These are phyloP conservation scores for Bicyclus anynana DNA, from an alignment of 1,140 invertebrate genomes.

Conservation along the genomic window DNA sequence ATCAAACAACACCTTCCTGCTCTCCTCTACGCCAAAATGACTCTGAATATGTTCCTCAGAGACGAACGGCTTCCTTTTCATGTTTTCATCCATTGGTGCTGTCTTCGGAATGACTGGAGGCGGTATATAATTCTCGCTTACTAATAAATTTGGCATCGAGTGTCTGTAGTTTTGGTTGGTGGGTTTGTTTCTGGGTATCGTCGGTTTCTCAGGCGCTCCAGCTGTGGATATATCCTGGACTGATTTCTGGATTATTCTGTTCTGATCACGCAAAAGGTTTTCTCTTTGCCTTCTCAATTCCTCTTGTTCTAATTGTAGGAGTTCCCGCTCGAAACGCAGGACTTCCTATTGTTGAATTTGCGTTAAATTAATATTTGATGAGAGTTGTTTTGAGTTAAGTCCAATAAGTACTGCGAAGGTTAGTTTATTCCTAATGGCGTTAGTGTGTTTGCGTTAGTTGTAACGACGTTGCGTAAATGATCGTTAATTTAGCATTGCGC, in stretches of 20 bases:
- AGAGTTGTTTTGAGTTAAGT: not conserved
- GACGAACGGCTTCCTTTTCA: slow-evolving; percentile 64
- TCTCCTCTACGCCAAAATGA: slow-evolving; percentile 67
- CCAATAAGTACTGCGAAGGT: no score
- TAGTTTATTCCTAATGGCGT: no score
- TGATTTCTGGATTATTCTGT: slow-evolving; percentile 79
- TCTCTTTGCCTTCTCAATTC: slow-evolving; percentile 86
- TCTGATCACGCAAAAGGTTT: slow-evolving; percentile 81
- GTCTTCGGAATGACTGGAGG: slow-evolving; percentile 36
- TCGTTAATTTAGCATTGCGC: no score
- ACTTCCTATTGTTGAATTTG: slow-evolving; percentile 78
- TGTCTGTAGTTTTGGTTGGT: slow-evolving; percentile 78
- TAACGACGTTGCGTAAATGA: no score
- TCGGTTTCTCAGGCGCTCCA: slow-evolving; percentile 46
- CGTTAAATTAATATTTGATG: slow-evolving; percentile 8
- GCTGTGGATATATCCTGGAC: slow-evolving; percentile 78
- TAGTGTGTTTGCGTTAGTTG: no score
- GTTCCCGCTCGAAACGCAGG: slow-evolving; percentile 85
- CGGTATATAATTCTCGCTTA: slow-evolving; percentile 69
- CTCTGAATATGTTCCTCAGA: slow-evolving; percentile 68
- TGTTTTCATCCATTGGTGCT: slow-evolving; percentile 43
- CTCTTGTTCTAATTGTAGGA: slow-evolving; percentile 86
- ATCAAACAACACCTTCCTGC: slow-evolving; percentile 60
- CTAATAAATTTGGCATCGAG: slow-evolving; percentile 82
- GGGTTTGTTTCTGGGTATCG: slow-evolving; percentile 33